These are phyloP conservation scores for Callitettix versicolor DNA, from an alignment of 1,140 invertebrate species.

Conservation along the genomic window DNA sequence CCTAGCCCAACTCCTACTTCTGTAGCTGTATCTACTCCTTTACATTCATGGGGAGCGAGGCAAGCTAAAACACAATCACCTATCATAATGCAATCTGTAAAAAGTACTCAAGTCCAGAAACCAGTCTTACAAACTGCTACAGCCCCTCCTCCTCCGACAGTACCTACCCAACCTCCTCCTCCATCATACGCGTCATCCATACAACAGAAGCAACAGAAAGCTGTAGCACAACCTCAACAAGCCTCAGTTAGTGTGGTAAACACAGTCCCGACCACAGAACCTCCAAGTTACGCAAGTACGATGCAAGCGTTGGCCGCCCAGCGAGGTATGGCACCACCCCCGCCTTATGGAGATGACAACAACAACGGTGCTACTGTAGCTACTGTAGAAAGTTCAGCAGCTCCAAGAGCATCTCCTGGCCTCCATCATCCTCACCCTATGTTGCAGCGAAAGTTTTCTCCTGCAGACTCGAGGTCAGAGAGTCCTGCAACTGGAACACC, in stretches of 20 bases:
- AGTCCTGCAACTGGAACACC: conserved; percentile 40
- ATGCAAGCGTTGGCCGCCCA: conserved; percentile 73
- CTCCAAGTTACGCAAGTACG: conserved; percentile 81
- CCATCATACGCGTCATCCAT: conserved; percentile 71
- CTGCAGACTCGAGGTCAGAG: conserved; percentile 45
- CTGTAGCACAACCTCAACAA: conserved; percentile 32
- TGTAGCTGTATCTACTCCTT: conserved; percentile 60
- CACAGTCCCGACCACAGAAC: conserved; percentile 70
- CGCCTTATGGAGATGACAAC: conserved; percentile 29
- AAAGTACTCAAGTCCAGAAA: conserved; percentile 88
- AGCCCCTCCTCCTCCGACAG: conserved; percentile 64
- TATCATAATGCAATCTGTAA: conserved; percentile 92
- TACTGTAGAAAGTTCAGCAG: conserved; percentile 34
- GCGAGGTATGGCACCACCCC: conserved; percentile 32
- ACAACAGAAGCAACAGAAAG: conserved; percentile 54
- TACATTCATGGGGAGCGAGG: conserved; percentile 64
- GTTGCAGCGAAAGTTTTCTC: conserved; percentile 52
- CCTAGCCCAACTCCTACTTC: conserved; percentile 55
- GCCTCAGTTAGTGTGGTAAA: conserved; percentile 34
- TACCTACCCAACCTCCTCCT: conserved; percentile 41
- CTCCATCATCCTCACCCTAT: conserved; percentile 38
- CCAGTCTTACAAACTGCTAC: conserved; percentile 87
- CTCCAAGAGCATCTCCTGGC: conserved; percentile 34
- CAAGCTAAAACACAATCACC: conserved; percentile 78
- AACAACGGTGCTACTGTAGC: conserved; percentile 22